Evolutionary conservation across 2,113 vertebrate species (phyloP), one percentile per base, ranked within the genome.

Genomic region (Ploceus nigricollis): DNA sequence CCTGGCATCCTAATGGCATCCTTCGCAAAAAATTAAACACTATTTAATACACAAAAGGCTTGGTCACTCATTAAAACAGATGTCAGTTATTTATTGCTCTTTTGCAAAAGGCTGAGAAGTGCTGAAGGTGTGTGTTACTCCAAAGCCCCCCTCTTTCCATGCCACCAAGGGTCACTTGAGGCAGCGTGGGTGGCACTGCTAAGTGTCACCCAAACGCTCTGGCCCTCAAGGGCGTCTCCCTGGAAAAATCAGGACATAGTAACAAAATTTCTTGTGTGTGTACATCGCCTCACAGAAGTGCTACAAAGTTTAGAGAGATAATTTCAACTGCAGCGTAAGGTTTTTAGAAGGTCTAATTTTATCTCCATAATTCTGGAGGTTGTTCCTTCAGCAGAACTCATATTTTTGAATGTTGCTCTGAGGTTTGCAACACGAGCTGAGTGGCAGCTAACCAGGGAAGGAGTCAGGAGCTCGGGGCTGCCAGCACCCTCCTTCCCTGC

Each of bases 11-110:
- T 98, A 98, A 97, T 66, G 97, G 98, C 93, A 97, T 97, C 98
- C 98, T 98, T 98, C 63, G 95, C 98, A 98, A 97, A 97, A 98
- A 97, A 98, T 94, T 97, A 97, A 97, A 97, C 96, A 97, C 98
- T 98, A 92, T 98, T 98, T 98, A 98, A 97, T 98, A 98, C 96
- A 96, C 95, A 97, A 96, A 96, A 93, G 87, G 93, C 82, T 97
- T 86, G 89, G 94, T 58, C 91, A 73, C 97, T 95, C 81, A 64
- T 94, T 30, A n/a, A 93, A 95, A 93, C 65, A 97, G 90, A 95
- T 80, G 95, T 94, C 56, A 89, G 9, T 44, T 44, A 58, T 23
- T 61, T 10, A 15, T 12, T 28, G 23, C 76, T 93, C 20, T 83
- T 75, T 68, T 40, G 47, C 15, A 50, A 56, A 57, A 73, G 56